Conservation (phyloP, 1,140 invertebrate genomes). For the Zaprionus capensis region DNA sequence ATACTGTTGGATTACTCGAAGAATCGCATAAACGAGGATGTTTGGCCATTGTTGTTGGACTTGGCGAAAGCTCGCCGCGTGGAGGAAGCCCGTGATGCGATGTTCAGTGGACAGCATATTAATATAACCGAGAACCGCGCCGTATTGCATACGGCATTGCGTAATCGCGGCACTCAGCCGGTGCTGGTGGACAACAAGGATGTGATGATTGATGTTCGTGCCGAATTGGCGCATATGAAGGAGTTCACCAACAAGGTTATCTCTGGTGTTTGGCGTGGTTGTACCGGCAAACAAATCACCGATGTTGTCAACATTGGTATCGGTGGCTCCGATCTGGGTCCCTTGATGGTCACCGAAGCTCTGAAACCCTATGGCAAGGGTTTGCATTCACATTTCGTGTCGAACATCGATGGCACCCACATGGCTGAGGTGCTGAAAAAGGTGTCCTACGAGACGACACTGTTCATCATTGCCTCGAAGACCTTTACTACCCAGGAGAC, state of each 20-base stretch:
- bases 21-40: conserved; percentile 94
- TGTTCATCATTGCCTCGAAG: conserved; percentile 99
- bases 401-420: conserved; percentile 99
- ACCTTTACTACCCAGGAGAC: conserved; percentile 99
- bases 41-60: conserved; percentile 90
- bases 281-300: conserved; percentile 97
- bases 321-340: conserved; percentile 99
- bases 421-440: conserved; percentile 96
- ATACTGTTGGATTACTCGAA: conserved; percentile 98
- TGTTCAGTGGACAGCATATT: conserved; percentile 98
- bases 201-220: conserved; percentile 97
- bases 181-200: conserved; percentile 95
- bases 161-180: conserved; percentile 92
- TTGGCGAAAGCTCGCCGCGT: conserved; percentile 94
- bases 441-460: conserved; percentile 95
- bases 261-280: conserved; percentile 89
- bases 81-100: conserved; percentile 93
- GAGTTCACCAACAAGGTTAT: conserved; percentile 92
- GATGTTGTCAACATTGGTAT: conserved; percentile 99
- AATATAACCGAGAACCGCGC: conserved; percentile 99
- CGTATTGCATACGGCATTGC: conserved; percentile 97
- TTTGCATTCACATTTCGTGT: conserved; percentile 97
- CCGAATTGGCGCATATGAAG: conserved; percentile 97
- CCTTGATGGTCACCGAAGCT: conserved; percentile 99
- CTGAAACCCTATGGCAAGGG: conserved; percentile 96